phyloP scores from a whole-genome alignment of 2,113 vertebrate species.

The Caretta caretta region DNA sequence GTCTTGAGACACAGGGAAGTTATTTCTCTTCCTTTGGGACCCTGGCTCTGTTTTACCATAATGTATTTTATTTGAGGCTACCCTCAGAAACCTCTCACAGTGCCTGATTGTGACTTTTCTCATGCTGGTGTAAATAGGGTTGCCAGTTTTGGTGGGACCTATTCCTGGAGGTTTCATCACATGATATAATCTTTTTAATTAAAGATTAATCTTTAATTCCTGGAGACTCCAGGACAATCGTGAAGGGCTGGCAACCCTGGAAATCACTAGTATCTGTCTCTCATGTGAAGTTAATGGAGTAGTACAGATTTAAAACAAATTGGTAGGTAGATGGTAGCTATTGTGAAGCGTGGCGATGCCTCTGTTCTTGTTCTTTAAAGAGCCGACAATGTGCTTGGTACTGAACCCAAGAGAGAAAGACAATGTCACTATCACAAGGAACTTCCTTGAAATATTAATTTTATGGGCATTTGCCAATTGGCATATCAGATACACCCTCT shows the following conservation, averaged over 20 bases:
- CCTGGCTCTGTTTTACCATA: background rate
- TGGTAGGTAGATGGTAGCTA: background rate
- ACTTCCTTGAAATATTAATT: background rate
- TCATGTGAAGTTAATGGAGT: background rate
- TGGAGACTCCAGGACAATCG: too few species aligned
- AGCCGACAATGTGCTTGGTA: accelerated
- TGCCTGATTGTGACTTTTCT: background rate
- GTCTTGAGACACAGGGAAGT: background rate
- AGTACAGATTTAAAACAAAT: background rate
- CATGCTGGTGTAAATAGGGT: background rate
- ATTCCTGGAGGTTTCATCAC: too few species aligned
- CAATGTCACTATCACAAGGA: accelerated
- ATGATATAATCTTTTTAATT: too few species aligned
- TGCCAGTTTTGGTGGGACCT: too few species aligned
- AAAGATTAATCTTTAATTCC: too few species aligned
- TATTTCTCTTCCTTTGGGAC: background rate
- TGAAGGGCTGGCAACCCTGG: too few species aligned
- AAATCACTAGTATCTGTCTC: background rate
- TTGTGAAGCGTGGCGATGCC: background rate
- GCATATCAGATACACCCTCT: background rate
- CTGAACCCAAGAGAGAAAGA: background rate
- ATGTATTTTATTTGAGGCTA: background rate
- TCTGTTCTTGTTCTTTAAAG: background rate
- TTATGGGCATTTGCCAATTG: background rate
- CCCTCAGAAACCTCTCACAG: background rate